Conservation (phyloP, 2,113 vertebrate genomes). For the Cottus gobio region DNA sequence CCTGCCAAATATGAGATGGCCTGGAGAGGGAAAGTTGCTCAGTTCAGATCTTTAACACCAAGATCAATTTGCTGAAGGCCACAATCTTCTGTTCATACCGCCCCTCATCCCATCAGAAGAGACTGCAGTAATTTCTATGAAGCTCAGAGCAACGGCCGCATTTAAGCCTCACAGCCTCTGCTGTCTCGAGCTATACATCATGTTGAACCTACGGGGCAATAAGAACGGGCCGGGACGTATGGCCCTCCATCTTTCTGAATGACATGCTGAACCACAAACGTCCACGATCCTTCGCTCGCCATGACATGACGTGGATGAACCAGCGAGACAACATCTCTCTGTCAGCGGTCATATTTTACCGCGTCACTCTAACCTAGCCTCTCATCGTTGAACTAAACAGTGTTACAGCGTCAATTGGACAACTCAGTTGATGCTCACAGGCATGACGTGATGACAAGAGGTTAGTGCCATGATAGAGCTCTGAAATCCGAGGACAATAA, state of each 20-base stretch:
- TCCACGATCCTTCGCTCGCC: constrained; percentile 38
- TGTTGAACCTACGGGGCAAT: constrained; percentile 11
- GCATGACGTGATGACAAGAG: constrained; percentile 14
- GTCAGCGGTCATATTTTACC: constrained; percentile 19
- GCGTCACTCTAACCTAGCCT: background rate
- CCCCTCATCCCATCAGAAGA: background rate
- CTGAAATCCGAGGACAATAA: background rate
- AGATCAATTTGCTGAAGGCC: background rate
- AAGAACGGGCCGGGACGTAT: constrained; percentile 26
- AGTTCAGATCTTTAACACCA: background rate
- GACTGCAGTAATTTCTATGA: background rate
- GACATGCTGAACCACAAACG: constrained; percentile 57
- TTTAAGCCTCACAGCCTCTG: constrained; percentile 9
- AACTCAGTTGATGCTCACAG: background rate
- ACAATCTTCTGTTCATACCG: background rate
- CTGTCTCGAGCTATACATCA: constrained; percentile 38
- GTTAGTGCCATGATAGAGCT: background rate
- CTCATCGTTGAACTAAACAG: constrained; percentile 9
- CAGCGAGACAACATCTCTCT: constrained; percentile 12
- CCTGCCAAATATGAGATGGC: background rate
- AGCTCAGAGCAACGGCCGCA: constrained; percentile 7
- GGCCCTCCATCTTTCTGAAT: constrained; percentile 24
- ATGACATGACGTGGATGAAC: constrained; percentile 51
- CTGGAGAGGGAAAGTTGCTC: background rate
- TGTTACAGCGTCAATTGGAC: constrained; percentile 5